These are phyloP conservation scores for Sebastes taczanowskii DNA, from an alignment of 2,797 vertebrate genomes.

Conservation along the genomic window DNA sequence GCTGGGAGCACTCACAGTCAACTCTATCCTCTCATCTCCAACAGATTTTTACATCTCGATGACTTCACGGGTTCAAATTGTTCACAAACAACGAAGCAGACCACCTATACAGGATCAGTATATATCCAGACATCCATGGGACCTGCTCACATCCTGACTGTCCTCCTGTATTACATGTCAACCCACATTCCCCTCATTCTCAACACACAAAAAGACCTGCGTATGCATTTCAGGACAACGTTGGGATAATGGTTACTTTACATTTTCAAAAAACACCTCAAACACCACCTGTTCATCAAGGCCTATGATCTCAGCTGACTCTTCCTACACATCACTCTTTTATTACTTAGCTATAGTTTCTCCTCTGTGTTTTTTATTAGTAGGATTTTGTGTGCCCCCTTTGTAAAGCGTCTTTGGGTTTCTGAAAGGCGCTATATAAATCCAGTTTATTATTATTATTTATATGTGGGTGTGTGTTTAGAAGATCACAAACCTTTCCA, in stretches of 20 bases:
- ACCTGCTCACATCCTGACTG: conserved; percentile 36
- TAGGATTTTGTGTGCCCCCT: too few species aligned
- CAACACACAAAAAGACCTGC: conserved; percentile 48
- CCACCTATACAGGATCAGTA: not conserved
- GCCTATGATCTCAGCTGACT: too few species aligned
- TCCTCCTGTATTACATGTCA: conserved; percentile 52
- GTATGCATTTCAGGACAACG: conserved; percentile 46
- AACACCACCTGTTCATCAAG: too few species aligned
- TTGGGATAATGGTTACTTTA: conserved; percentile 14
- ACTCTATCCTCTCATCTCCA: not conserved
- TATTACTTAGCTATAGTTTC: too few species aligned
- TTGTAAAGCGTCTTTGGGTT: too few species aligned
- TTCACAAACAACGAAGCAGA: not conserved
- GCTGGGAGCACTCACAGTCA: not conserved
- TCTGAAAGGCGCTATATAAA: too few species aligned
- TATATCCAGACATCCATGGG: conserved; percentile 6
- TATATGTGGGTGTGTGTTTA: conserved; percentile 5
- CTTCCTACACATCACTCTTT: too few species aligned
- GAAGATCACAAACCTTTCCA: conserved; percentile 9
- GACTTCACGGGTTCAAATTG: conserved; percentile 8
- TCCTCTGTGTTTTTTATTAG: too few species aligned
- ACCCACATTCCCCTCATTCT: conserved; percentile 52
- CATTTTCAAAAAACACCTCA: too few species aligned
- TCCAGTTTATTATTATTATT: too few species aligned
- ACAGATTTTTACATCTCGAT: not conserved